phyloP scores from a whole-genome alignment of 2,888 invertebrate genomes.

The Platycheirus rosarum region DNA sequence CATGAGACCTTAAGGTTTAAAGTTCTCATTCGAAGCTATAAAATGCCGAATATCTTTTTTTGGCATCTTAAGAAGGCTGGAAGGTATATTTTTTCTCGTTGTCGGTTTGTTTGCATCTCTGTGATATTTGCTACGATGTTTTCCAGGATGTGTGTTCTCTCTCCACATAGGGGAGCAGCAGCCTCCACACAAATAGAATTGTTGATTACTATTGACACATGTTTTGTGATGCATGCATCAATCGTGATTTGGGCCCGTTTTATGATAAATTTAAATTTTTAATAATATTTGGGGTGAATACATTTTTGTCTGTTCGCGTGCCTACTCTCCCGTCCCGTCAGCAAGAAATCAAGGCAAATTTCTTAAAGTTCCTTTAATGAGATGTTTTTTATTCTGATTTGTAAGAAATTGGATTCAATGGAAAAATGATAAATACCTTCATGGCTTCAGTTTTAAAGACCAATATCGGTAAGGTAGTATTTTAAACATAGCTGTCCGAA shows the following conservation, averaged over 20 bases:
- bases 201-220: conserved; percentile 73
- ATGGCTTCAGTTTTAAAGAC: too few relatives aligned
- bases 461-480: too few relatives aligned
- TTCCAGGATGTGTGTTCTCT: not conserved
- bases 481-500: too few relatives aligned
- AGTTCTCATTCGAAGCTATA: conserved; percentile 36
- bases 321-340: too few relatives aligned
- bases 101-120: conserved; percentile 56
- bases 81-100: not conserved
- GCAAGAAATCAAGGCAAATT: too few relatives aligned
- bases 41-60: conserved; percentile 20
- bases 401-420: too few relatives aligned
- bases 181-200: conserved; percentile 54
- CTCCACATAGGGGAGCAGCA: not conserved
- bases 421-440: too few relatives aligned
- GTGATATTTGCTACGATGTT: conserved; percentile 62
- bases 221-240: conserved; percentile 58
- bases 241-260: not conserved
- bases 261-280: conserved; percentile 56
- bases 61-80: conserved; percentile 7
- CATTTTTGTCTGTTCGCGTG: conserved; percentile 2
- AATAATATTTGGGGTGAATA: conserved; percentile 53
- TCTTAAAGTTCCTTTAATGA: too few relatives aligned
- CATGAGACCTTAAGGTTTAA: conserved; percentile 52
- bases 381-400: too few relatives aligned